Conservation (phyloP, 2,113 vertebrate species). For the Gadus chalcogrammus region DNA sequence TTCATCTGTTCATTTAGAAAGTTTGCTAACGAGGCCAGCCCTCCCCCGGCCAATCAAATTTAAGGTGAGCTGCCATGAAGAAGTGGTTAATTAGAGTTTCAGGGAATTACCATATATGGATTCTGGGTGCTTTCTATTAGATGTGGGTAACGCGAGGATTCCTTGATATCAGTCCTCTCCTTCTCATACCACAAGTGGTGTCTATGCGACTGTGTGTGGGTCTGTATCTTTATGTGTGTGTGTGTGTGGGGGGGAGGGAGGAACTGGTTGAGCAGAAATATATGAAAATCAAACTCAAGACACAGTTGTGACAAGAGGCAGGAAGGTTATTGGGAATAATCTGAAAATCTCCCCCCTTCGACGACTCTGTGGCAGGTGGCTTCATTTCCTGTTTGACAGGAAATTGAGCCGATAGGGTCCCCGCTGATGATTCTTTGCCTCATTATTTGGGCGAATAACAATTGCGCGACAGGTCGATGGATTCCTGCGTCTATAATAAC, state of each 20-base stretch:
- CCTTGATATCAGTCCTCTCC: slow-evolving; percentile 51
- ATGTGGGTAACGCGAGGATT: slow-evolving; percentile 15
- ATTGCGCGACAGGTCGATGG: slow-evolving; percentile 4
- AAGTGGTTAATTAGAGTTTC: slow-evolving; percentile 68
- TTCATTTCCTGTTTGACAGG: slow-evolving; percentile 66
- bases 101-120: slow-evolving; percentile 58
- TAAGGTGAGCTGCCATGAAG: slow-evolving; percentile 47
- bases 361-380: slow-evolving; percentile 45
- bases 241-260: slow-evolving; percentile 10
- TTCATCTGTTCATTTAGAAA: slow-evolving; percentile 69
- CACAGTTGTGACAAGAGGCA: not conserved
- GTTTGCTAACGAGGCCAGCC: slow-evolving; percentile 57
- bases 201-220: too few relatives aligned
- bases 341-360: slow-evolving; percentile 39
- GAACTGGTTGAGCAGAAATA: not conserved
- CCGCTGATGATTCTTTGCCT: slow-evolving; percentile 42
- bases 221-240: slow-evolving; percentile 11
- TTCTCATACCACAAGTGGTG: too few relatives aligned
- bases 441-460: slow-evolving; percentile 51
- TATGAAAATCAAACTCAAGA: too few relatives aligned
- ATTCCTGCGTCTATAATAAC: slow-evolving; percentile 39
- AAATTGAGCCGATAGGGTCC: slow-evolving; percentile 56
- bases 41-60: slow-evolving; percentile 65
- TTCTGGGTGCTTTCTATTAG: slow-evolving; percentile 10
- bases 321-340: slow-evolving; percentile 17